Evolutionary conservation across 2,888 invertebrate species (phyloP).

Genomic region (Scelioninae gen. 2): DNA sequence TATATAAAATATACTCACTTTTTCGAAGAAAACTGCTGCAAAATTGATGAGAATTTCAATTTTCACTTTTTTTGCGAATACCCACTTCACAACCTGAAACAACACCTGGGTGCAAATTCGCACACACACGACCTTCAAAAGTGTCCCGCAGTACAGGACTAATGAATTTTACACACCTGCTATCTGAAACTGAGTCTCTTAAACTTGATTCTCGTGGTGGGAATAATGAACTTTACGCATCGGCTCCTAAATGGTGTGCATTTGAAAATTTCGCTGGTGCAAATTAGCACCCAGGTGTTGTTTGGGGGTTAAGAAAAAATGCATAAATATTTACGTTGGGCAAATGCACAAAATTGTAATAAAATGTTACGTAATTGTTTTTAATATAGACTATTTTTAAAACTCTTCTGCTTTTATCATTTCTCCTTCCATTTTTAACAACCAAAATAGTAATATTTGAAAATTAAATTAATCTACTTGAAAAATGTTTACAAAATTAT

Average conservation of each 20-base stretch:
- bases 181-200: not conserved
- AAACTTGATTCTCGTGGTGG: not conserved
- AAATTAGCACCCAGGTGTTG: not conserved
- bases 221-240: not conserved
- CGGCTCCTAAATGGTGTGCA: not conserved
- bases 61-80: not conserved
- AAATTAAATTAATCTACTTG: too few species aligned
- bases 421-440: too few species aligned
- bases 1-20: conserved; percentile 8
- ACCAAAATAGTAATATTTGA: too few species aligned
- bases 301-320: too few species aligned
- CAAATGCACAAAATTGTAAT: too few species aligned
- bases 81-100: conserved; percentile 5
- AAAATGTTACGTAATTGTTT: too few species aligned
- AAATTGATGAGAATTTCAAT: not conserved
- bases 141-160: not conserved
- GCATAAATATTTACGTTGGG: too few species aligned
- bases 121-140: not conserved
- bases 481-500: too few species aligned
- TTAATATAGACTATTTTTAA: too few species aligned
- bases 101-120: not conserved
- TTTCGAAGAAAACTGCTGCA: not conserved
- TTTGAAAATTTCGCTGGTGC: conserved; percentile 3
- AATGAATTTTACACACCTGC: not conserved
- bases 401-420: too few species aligned